Evolutionary conservation across 2,888 invertebrate genomes (phyloP), one percentile per base, ranked within the genome.

Genomic region (Dryadula phaetusa): DNA sequence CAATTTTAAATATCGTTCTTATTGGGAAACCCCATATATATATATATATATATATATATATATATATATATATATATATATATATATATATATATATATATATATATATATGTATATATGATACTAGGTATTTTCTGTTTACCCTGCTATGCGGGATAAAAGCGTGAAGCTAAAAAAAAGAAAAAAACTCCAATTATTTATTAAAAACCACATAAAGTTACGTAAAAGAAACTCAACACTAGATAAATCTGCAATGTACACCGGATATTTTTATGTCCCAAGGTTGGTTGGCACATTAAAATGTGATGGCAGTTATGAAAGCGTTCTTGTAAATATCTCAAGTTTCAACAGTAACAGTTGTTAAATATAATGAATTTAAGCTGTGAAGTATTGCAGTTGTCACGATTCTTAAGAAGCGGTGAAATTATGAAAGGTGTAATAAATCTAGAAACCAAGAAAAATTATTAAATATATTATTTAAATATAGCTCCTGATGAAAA

Each of bases 331-430:
- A 62, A 68, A 68, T 67, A 68, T 69, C 60, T 62, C 49, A 34
- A 12, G 62, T 72, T 73, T 64, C 70, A 70, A 70, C 67, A 66
- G 67, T 46, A 56, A 66, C 68, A 74, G 76, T 76, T 75, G 77
- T 77, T 74, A 75, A 78, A 77, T 76, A 77, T 80, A 83, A 82
- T 82, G 77, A 76, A 81, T 82, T 80, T 75, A 74, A 75, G 74
- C 82, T 82, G 79, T 78, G 85, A 86, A 89, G 87, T 79, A 75
- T 74, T 75, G 74, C 76, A 70, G 77, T 72, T 80, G 84, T 86
- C 88, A 88, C 86, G 88, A 87, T 73, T 69, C 73, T 89, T 86
- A 75, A 70, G 84, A 84, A 87, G 86, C 77, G 71, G 70, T 60
- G 68, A 67, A 69, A 74, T 69, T 63, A 46, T 52, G 54, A 64